Base-by-base conservation (phyloP, 2,888 invertebrate species). In the Amblyjoppa fuscipennis region DNA sequence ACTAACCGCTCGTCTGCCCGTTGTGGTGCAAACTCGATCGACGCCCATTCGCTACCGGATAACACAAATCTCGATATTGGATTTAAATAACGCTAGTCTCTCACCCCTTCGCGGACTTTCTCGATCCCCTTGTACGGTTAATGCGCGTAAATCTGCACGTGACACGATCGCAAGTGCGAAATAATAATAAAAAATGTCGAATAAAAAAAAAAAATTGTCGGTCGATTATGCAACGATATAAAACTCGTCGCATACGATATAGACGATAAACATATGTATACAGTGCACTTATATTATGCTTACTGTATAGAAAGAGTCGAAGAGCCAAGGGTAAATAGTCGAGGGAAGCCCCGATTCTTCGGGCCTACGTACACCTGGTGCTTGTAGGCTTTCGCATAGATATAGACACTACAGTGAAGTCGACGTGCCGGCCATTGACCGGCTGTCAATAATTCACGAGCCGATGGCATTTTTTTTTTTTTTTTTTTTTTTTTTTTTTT, bases 271-370 rank as follows among this genome's bases (percentile, higher is more conserved):
- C 16, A 41, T 61, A 5, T 70, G 53, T 49, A 45, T 41, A 34
- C 25, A 34, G 7, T n/a, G 56, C 61, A 45, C 51, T 38, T 64
- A 41, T 25, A 70, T 76, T 64, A 56, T 34, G 64, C 66, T 56
- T 56, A 20, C 16, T 49, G 49, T 41, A 5, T 28, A 68, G 71
- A 6, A 16, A 31, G 49, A 64, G 75, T 68, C 25, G 61, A 80
- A 64, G 56, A 79, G 75, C 76, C 76, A 80, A 83, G 80, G 81
- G 81, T 86, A 89, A 91, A 93, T 93, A 90, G 89, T 89, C 90
- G 87, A 82, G 81, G 86, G 93, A 93, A 93, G 93, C 93, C 93
- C 87, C 86, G 88, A 87, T 85, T 88, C 86, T 83, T 81, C 86
- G 80, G 61, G 61, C 69, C 78, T 78, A 76, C 84, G 76, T 78